Conservation (phyloP, 2,113 vertebrate species). For the Corythornis madagascariensis region DNA sequence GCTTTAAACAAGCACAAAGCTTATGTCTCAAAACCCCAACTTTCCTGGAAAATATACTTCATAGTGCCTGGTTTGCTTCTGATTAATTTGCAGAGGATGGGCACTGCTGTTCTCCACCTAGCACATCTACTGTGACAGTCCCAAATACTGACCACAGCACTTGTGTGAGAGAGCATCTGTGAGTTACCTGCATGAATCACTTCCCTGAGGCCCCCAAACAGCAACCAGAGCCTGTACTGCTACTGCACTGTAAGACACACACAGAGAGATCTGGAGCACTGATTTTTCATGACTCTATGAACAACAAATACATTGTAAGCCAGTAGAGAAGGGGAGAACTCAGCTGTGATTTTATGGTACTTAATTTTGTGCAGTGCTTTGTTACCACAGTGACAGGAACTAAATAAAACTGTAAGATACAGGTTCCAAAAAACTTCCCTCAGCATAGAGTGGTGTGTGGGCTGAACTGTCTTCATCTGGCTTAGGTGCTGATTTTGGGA, state of each 20-base stretch:
- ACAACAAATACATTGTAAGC: neutral
- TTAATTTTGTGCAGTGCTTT: neutral
- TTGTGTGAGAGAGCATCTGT: neutral
- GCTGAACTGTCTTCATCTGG: constrained; percentile 2
- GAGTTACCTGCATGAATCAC: neutral
- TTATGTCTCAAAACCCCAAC: neutral
- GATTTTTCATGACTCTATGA: neutral
- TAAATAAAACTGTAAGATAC: constrained; percentile 18
- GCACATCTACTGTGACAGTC: neutral
- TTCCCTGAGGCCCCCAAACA: neutral
- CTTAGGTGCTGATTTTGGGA: neutral
- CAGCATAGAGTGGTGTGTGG: neutral
- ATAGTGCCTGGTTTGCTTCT: neutral
- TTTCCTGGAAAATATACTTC: neutral
- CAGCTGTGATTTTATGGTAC: neutral
- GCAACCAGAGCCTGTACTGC: neutral
- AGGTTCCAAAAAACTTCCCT: neutral
- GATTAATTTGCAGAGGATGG: neutral
- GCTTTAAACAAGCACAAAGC: constrained; percentile 1
- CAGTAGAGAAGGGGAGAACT: neutral
- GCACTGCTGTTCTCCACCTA: neutral
- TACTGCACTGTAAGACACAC: neutral
- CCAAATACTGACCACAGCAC: neutral
- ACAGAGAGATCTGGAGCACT: neutral
- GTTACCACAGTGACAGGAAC: constrained; percentile 49